Percentiles rank a stretch among this genome's conserved stretches.
Evolutionary conservation across 2,797 vertebrate genomes (phyloP).

Genomic region (Micrastur ruficollis): DNA sequence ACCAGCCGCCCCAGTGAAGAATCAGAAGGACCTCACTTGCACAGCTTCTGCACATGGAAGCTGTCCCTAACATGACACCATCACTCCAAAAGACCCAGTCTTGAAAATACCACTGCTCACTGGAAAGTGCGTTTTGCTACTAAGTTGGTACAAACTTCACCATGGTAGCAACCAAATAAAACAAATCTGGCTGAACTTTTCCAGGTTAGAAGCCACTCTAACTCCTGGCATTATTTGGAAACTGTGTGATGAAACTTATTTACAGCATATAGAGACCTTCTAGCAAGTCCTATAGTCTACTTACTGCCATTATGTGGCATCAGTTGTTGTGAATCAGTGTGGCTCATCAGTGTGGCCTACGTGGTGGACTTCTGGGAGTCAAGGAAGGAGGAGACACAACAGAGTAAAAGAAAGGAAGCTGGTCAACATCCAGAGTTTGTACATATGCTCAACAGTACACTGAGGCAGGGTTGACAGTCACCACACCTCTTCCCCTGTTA

Average conservation of each 20-base stretch:
- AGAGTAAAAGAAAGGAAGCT: background rate
- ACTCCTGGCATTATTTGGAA: background rate
- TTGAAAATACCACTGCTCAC: background rate
- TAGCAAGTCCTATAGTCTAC: background rate
- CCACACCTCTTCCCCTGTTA: background rate
- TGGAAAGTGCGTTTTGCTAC: background rate
- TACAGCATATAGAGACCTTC: background rate
- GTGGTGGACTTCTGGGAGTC: background rate
- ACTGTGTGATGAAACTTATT: background rate
- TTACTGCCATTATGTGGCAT: background rate
- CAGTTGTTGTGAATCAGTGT: background rate
- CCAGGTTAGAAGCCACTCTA: background rate
- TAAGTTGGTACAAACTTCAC: background rate
- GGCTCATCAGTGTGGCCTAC: background rate
- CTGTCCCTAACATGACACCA: background rate
- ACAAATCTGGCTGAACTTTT: background rate
- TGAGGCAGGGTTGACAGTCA: background rate
- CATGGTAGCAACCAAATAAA: background rate
- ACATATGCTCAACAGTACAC: background rate
- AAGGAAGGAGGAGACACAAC: background rate
- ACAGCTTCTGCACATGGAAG: background rate
- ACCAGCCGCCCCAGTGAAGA: background rate
- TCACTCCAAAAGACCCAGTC: background rate
- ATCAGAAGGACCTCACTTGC: background rate
- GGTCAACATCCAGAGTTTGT: background rate